Conservation (phyloP, 2,113 vertebrate species). For the Aptenodytes forsteri region DNA sequence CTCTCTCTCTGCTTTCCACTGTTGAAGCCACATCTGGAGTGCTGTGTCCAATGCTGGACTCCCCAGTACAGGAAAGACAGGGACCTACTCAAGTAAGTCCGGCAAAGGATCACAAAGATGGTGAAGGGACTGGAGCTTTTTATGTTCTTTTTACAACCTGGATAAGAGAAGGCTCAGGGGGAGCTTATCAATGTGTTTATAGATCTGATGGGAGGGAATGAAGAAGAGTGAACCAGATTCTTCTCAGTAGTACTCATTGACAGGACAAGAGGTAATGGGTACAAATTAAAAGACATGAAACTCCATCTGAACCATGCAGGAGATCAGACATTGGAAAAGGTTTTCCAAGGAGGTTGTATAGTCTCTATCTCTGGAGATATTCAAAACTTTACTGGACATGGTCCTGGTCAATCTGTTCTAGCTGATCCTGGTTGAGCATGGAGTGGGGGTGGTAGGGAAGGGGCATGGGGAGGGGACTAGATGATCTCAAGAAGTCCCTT, state of each 20-base stretch:
- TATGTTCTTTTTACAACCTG: neutral
- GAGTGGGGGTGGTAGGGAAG: neutral
- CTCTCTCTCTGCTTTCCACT: neutral
- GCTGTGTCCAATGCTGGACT: neutral
- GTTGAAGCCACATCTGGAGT: neutral
- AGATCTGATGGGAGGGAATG: neutral
- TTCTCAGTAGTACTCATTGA: neutral
- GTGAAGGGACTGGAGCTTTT: neutral
- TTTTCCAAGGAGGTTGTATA: neutral
- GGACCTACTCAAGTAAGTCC: neutral
- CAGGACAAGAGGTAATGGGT: neutral
- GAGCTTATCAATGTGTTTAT: neutral
- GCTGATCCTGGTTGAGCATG: neutral
- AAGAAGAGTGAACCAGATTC: neutral
- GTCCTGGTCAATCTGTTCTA: neutral
- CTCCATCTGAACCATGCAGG: neutral
- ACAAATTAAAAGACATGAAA: neutral
- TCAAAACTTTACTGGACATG: neutral
- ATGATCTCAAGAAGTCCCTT: neutral
- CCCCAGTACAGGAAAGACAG: neutral
- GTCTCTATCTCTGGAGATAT: neutral
- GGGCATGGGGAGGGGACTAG: fast-evolving
- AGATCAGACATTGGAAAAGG: neutral
- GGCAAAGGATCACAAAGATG: neutral
- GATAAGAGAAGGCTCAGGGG: neutral